Percentiles rank a stretch among this genome's conserved stretches.
Conservation (phyloP, 2,888 invertebrate genomes). For the Noctua comes region DNA sequence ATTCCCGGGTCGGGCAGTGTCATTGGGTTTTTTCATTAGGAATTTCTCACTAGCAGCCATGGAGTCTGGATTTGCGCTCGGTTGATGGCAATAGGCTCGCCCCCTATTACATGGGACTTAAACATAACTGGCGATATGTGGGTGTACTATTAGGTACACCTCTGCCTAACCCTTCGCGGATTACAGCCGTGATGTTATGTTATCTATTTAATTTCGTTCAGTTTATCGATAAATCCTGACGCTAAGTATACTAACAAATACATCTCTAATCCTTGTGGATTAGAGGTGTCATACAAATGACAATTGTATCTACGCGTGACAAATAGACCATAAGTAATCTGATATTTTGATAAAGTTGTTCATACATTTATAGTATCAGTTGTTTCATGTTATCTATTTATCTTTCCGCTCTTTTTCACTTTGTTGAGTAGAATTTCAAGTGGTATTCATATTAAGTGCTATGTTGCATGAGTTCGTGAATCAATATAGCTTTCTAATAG, state of each 20-base stretch:
- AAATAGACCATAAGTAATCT: slow-evolving; percentile 59
- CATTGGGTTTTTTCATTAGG: too few relatives aligned
- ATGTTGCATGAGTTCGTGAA: background rate
- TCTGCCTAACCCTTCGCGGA: too few relatives aligned
- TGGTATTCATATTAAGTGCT: slow-evolving; percentile 21
- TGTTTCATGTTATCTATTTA: slow-evolving; percentile 49
- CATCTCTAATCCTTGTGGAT: slow-evolving; percentile 7
- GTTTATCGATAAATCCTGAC: background rate
- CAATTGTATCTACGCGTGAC: slow-evolving; percentile 23
- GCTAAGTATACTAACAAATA: background rate
- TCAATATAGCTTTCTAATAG: background rate
- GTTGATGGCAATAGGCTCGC: too few relatives aligned
- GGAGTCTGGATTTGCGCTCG: too few relatives aligned
- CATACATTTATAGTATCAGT: slow-evolving; percentile 46
- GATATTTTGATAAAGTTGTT: slow-evolving; percentile 55
- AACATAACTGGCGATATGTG: too few relatives aligned
- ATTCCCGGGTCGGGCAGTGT: too few relatives aligned
- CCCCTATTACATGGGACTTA: too few relatives aligned
- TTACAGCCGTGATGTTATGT: too few relatives aligned
- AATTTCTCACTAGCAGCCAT: too few relatives aligned
- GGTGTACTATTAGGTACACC: too few relatives aligned
- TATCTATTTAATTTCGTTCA: too few relatives aligned
- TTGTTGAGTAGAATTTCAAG: slow-evolving; percentile 37
- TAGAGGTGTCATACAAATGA: slow-evolving; percentile 5
- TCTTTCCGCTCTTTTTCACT: slow-evolving; percentile 36